Conservation (phyloP, 1,140 invertebrate genomes). For the Brachionus sp. region DNA sequence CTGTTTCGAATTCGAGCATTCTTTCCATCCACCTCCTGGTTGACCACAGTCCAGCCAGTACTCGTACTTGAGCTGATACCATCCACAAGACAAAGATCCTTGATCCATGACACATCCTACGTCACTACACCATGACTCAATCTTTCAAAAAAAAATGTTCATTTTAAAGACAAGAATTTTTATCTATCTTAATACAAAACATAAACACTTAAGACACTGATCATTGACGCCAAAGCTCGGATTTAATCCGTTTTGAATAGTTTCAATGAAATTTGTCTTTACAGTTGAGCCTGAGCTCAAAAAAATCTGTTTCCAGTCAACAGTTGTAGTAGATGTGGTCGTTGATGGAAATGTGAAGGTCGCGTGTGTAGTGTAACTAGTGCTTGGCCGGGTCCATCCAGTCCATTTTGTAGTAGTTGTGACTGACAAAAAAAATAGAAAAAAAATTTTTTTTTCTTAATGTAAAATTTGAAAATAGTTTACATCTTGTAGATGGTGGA, state of each 20-base stretch:
- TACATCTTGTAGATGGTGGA: not conserved
- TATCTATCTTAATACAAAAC: conserved; percentile 19
- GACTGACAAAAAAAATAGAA: not conserved
- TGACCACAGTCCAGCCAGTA: conserved; percentile 46
- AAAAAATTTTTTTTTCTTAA: not conserved
- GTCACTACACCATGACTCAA: conserved; percentile 51
- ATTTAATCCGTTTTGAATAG: not conserved
- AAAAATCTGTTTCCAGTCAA: conserved; percentile 37
- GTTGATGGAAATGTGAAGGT: not conserved
- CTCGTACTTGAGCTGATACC: conserved; percentile 42
- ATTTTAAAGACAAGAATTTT: not conserved
- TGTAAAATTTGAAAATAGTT: not conserved
- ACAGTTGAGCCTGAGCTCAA: not conserved
- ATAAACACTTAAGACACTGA: conserved; percentile 44
- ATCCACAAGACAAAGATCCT: conserved; percentile 41
- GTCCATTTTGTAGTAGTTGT: not conserved
- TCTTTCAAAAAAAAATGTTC: conserved; percentile 1
- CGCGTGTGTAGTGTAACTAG: not conserved
- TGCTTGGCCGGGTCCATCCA: not conserved
- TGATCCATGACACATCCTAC: conserved; percentile 53
- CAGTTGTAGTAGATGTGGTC: not conserved
- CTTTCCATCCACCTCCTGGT: conserved; percentile 45
- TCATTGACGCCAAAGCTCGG: not conserved
- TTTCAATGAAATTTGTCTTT: not conserved
- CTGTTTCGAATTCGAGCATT: conserved; percentile 45